phyloP scores from a whole-genome alignment of 2,113 vertebrate genomes.

The Mobula birostris region DNA sequence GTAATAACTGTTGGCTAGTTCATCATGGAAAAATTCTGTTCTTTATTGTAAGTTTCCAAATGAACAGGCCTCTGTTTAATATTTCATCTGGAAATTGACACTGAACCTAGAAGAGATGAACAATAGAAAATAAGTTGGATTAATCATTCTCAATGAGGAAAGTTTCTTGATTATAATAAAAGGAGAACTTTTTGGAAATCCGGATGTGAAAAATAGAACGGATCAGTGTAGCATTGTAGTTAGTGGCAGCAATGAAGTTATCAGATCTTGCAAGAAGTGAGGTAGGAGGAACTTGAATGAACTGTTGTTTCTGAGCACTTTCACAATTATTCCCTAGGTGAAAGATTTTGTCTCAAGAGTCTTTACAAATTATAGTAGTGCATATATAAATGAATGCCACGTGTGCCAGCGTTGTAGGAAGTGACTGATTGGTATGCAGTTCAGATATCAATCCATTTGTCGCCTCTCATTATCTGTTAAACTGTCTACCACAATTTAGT shows the following conservation, averaged over 20 bases:
- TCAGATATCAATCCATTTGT: too few species aligned
- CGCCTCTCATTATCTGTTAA: too few species aligned
- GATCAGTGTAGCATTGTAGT: neutral
- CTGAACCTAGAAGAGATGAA: neutral
- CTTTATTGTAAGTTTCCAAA: neutral
- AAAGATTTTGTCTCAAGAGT: too few species aligned
- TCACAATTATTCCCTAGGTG: too few species aligned
- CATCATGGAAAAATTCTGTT: neutral
- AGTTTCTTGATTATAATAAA: neutral
- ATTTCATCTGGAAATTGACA: neutral
- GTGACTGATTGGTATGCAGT: too few species aligned
- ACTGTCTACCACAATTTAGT: too few species aligned
- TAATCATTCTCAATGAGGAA: neutral
- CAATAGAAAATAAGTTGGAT: neutral
- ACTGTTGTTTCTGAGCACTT: too few species aligned
- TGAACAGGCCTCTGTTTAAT: neutral
- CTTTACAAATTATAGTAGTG: too few species aligned
- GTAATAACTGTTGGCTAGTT: neutral
- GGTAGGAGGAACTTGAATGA: neutral
- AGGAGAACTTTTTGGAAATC: neutral
- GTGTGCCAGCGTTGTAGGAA: too few species aligned
- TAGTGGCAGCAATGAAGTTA: neutral
- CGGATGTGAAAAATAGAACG: neutral
- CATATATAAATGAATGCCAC: too few species aligned
- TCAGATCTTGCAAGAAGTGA: neutral